Evolutionary conservation across 1,140 invertebrate species (phyloP).

Genomic region (Metopolophium dirhodum): DNA sequence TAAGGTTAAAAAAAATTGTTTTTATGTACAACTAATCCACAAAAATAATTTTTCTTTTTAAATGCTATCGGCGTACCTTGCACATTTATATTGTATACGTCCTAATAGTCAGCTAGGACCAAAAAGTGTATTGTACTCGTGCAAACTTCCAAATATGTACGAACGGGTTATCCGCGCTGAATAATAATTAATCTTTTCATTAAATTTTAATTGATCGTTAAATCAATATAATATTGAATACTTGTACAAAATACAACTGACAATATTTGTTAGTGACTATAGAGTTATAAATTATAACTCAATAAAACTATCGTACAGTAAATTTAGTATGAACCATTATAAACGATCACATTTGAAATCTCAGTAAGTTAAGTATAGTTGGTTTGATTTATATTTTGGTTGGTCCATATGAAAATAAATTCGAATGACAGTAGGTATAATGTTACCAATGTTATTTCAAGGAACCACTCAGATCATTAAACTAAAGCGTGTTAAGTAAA

Average conservation of each 20-base stretch:
- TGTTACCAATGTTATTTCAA: slow-evolving; percentile 25
- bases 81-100: neutral
- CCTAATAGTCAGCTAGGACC: too few species aligned
- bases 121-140: neutral
- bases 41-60: neutral
- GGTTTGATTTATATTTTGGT: neutral
- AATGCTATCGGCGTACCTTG: neutral
- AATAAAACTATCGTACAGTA: neutral
- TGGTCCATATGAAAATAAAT: neutral
- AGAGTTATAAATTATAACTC: neutral
- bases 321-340: neutral
- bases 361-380: neutral
- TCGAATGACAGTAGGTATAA: slow-evolving; percentile 3
- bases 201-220: neutral
- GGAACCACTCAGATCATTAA: neutral
- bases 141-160: neutral
- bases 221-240: neutral
- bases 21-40: neutral
- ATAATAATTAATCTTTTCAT: neutral
- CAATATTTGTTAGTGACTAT: neutral
- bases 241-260: neutral
- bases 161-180: neutral
- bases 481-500: slow-evolving; percentile 19
- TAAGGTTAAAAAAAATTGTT: neutral
- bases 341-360: neutral